Evolutionary conservation across 2,888 invertebrate genomes (phyloP), one percentile per base, ranked within the genome.

Genomic region (Chymomyza caudatula): DNA sequence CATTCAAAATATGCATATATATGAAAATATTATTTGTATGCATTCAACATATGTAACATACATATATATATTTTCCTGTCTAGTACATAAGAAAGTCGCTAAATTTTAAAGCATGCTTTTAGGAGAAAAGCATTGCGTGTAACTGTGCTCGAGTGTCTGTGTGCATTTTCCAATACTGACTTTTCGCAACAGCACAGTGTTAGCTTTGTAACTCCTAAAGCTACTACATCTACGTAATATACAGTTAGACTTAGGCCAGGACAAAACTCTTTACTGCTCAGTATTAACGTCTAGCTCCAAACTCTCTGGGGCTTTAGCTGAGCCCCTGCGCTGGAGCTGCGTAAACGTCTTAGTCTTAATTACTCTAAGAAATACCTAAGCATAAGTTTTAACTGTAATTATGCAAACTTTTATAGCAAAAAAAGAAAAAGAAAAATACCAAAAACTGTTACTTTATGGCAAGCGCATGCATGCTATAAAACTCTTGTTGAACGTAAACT

Each of bases 401-500:
- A 77, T 74, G 72, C 47, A 70, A 75, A 76, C 74, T 76, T 76
- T 74, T 86, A 75, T 75, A 78, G 68, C 25, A 61, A 43, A 59
- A 29, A 8, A 58, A 52, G 53, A 20, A 51, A 23, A 59, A 17
- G 4, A 44, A 64, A 59, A 66, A n/a, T n/a, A n/a, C n/a, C n/a
- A n/a, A 61, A 69, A 85, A 77, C 76, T 81, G 78, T 77, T 77
- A 75, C 72, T 86, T 82, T 78, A 83, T 80, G 73, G 86, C 85
- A 80, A 73, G 51, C 68, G 65, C 77, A 66, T 20, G 3, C 15
- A 42, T 58, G 75, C 81, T 75, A 71, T 84, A 87, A 77, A 37
- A 69, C 74, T 77, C 85, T 87, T 87, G 86, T 87, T 85, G 78
- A 85, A 75, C 73, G 61, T 87, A 78, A 77, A 76, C 72, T 72